phyloP scores from a whole-genome alignment of 1,140 invertebrate genomes.

The Lucilia sericata region DNA sequence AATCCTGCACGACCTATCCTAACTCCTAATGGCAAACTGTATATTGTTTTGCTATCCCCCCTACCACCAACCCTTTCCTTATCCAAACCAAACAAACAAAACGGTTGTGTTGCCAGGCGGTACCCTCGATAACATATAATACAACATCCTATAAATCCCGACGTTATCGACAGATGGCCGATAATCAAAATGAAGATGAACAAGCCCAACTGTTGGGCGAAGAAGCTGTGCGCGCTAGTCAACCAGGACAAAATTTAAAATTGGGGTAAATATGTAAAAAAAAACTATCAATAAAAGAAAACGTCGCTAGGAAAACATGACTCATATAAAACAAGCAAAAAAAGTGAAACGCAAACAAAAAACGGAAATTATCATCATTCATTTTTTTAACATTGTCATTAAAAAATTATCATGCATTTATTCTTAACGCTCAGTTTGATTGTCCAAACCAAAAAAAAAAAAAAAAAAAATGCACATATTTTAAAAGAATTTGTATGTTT shows the following conservation, averaged over 20 bases:
- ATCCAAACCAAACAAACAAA: background rate
- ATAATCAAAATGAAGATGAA: slow-evolving; percentile 92
- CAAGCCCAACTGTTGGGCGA: slow-evolving; percentile 93
- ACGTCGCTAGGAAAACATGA: slow-evolving; percentile 14
- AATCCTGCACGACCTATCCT: background rate
- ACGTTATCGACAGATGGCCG: slow-evolving; percentile 81
- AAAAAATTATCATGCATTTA: slow-evolving; percentile 23
- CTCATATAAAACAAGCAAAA: background rate
- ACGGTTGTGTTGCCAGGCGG: slow-evolving; percentile 65
- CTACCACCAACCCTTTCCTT: background rate
- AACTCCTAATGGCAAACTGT: background rate
- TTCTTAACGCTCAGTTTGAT: slow-evolving; percentile 41
- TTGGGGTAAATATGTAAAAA: slow-evolving; percentile 78
- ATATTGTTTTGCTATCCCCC: background rate
- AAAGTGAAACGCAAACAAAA: slow-evolving; percentile 18
- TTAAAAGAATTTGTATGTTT: background rate
- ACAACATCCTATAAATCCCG: slow-evolving; percentile 58
- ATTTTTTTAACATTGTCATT: slow-evolving; percentile 14
- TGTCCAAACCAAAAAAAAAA: slow-evolving; percentile 17
- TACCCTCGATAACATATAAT: slow-evolving; percentile 63
- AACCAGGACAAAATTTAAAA: slow-evolving; percentile 91
- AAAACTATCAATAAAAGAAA: slow-evolving; percentile 14
- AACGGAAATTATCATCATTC: slow-evolving; percentile 28
- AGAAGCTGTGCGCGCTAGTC: slow-evolving; percentile 86
- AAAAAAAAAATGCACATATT: slow-evolving; percentile 43